Conservation (phyloP, 2,797 vertebrate genomes). For the Cephalopachus bancanus region DNA sequence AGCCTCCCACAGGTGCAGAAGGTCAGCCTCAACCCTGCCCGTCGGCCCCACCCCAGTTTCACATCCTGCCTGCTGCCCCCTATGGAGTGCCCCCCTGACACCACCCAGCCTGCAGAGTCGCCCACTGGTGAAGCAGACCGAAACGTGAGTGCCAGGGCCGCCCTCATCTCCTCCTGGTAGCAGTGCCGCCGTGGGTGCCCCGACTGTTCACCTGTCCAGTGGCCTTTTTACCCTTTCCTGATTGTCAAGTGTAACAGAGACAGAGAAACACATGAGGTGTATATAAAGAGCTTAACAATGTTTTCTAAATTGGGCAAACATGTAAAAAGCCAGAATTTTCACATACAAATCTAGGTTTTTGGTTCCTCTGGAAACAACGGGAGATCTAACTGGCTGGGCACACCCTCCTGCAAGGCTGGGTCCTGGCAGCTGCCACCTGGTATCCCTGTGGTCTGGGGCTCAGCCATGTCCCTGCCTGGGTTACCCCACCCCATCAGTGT, state of each 20-base stretch:
- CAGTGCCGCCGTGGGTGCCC: too few relatives aligned
- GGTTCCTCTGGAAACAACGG: not conserved
- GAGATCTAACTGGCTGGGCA: not conserved
- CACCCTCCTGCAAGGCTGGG: not conserved
- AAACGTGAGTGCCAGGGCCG: slow-evolving; percentile 83
- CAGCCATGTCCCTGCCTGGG: not conserved
- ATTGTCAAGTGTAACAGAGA: not conserved
- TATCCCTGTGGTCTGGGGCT: not conserved
- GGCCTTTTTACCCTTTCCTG: not conserved
- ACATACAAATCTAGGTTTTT: slow-evolving; percentile 21
- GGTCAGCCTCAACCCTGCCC: slow-evolving; percentile 93
- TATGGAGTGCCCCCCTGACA: accelerated
- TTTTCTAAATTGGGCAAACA: not conserved
- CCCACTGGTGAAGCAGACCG: not conserved
- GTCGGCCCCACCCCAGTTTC: slow-evolving; percentile 78
- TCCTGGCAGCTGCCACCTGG: not conserved
- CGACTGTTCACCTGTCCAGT: not conserved
- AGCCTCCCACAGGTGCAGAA: slow-evolving; percentile 90
- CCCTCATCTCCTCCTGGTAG: not conserved
- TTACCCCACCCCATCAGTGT: too few relatives aligned
- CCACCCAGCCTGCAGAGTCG: accelerated
- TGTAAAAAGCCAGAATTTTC: not conserved
- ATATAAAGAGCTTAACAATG: not conserved
- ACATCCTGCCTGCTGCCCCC: slow-evolving; percentile 79
- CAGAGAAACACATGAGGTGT: not conserved